Percentiles rank a stretch among this genome's conserved stretches.
These are phyloP conservation scores for Zaprionus davidi DNA, from an alignment of 1,140 invertebrate species.

Conservation along the genomic window DNA sequence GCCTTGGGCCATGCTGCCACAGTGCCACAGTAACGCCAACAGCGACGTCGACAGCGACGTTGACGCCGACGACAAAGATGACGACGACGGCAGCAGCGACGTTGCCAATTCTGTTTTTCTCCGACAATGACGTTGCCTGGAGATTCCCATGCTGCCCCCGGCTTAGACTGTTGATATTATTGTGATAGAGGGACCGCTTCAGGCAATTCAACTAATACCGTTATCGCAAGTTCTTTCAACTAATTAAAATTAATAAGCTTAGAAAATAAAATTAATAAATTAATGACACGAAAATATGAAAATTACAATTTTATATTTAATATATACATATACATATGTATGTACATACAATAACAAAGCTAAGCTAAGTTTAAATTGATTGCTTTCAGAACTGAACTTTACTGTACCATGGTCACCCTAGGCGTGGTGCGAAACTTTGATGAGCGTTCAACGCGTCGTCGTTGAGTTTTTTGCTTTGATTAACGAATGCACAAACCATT, in stretches of 20 bases:
- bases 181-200: not conserved
- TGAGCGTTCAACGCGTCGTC: not conserved
- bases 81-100: conserved; percentile 12
- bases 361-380: no score
- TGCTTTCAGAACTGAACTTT: not conserved
- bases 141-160: conserved; percentile 51
- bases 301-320: no score
- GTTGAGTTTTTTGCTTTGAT: not conserved
- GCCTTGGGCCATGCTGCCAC: conserved; percentile 62
- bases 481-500: not conserved
- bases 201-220: not conserved
- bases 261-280: not conserved
- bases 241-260: not conserved
- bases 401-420: conserved; percentile 11
- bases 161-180: not conserved
- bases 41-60: conserved; percentile 41
- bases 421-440: conserved; percentile 21
- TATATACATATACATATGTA: not conserved
- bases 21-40: conserved; percentile 35
- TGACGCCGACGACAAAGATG: conserved; percentile 16
- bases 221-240: not conserved
- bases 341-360: no score
- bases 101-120: conserved; percentile 6
- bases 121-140: conserved; percentile 50
- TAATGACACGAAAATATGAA: no score